phyloP scores from a whole-genome alignment of 2,797 vertebrate species.

The Vespertilio murinus region DNA sequence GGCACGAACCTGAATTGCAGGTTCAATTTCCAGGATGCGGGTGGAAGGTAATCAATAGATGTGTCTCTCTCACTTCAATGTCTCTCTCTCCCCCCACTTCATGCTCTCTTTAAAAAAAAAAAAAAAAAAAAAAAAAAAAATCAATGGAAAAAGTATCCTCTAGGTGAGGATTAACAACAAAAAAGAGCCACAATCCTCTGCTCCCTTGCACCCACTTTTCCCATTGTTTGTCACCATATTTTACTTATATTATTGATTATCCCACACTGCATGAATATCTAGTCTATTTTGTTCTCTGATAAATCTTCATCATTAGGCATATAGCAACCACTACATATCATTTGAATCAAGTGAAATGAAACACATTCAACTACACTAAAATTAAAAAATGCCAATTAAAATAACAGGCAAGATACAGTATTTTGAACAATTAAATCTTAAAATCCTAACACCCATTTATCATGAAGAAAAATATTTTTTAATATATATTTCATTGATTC shows the following conservation, averaged over 20 bases:
- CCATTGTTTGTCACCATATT: not conserved
- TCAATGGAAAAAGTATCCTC: not conserved
- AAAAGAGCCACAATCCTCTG: not conserved
- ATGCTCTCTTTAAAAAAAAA: not conserved
- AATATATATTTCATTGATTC: too few relatives aligned
- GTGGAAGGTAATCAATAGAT: not conserved
- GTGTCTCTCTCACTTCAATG: not conserved
- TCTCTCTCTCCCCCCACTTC: not conserved
- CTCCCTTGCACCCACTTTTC: not conserved
- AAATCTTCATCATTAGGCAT: not conserved
- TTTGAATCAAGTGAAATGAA: not conserved
- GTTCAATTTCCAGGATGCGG: not conserved
- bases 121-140: not conserved
- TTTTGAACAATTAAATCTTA: not conserved
- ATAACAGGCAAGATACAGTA: not conserved
- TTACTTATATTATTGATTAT: not conserved
- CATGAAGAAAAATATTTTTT: not conserved
- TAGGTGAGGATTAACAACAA: not conserved
- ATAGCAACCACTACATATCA: not conserved
- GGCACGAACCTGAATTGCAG: not conserved
- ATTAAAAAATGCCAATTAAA: slow-evolving; percentile 1
- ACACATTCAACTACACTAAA: slow-evolving; percentile 3
- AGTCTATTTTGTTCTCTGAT: not conserved
- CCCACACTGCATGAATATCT: not conserved
- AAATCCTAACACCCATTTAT: not conserved